Evolutionary conservation across 2,113 vertebrate genomes (phyloP), one percentile per base, ranked within the genome.

Genomic region (Psittacula cyanocephala): DNA sequence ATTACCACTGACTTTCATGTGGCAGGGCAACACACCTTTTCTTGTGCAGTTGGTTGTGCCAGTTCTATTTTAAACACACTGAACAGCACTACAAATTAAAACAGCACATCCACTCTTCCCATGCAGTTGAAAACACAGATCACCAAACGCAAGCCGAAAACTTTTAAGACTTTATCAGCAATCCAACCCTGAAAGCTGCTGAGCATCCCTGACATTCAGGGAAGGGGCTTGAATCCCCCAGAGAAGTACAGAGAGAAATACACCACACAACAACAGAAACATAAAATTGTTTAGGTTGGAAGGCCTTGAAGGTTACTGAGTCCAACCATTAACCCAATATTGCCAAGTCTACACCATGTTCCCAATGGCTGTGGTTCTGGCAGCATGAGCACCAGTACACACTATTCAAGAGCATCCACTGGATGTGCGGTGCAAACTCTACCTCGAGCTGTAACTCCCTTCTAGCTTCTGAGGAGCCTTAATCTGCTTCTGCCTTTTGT

Each of bases 401-500:
- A 22, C 44, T 17, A 6, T 11, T 12, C 47, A 25, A 7, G 49
- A 87, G 60, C 55, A 44, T 16, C 85, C 24, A 3, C 41, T 8
- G 13, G 68, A 46, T 9, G 13, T 5, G 27, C 75, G 49, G 41
- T 19, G 2, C 47, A 29, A 67, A 76, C 77, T 14, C 41, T 12
- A 11, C 46, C 17, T 11, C 4, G 5, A 81, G 63, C 86, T 24
- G 27, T 9, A 78, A 75, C 76, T 47, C 84, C 2, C 2, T 17
- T 50, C 39, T 52, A 23, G 86, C 92, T 91, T 43, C 80, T 23
- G 25, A 74, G 43, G 35, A 70, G 91, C 76, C 80, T 64, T 97
- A 95, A 97, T 95, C 96, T 85, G 92, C 93, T 96, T 86, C 90
- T 81, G 93, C 79, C 74, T 95, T 81, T 81, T 11, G 49, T 19